phyloP scores from a whole-genome alignment of 2,113 vertebrate genomes.

The Greenwoodochromis staneri region DNA sequence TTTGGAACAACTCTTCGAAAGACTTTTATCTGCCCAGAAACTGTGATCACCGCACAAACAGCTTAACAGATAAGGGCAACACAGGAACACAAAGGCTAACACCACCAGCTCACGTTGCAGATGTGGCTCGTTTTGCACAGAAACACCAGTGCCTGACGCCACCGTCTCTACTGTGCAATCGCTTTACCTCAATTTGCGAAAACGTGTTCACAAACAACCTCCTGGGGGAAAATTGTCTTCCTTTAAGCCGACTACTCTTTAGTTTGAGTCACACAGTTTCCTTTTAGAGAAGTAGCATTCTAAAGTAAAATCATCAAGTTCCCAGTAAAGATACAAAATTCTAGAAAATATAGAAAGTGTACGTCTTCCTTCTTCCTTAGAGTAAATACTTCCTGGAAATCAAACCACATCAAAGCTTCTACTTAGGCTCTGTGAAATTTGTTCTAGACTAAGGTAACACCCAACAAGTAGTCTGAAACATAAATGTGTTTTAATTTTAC shows the following conservation, averaged over 20 bases:
- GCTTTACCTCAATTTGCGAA: constrained; percentile 32
- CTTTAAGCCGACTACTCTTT: not conserved
- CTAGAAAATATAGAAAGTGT: not conserved
- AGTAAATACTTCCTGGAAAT: not conserved
- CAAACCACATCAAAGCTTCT: not conserved
- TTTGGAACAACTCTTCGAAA: not conserved
- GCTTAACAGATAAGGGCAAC: not conserved
- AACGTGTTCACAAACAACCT: not conserved
- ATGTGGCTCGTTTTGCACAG: constrained; percentile 21
- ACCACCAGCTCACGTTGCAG: not conserved
- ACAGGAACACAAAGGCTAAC: not conserved
- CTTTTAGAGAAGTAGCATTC: not conserved
- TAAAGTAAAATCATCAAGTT: not conserved
- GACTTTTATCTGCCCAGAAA: not conserved
- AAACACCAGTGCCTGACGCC: constrained; percentile 55
- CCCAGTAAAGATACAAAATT: not conserved
- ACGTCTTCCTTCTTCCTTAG: not conserved
- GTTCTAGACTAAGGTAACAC: not conserved
- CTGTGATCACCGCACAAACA: not conserved
- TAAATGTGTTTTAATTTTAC: not conserved
- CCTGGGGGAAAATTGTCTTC: not conserved
- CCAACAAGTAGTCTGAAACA: not conserved
- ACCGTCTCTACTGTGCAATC: constrained; percentile 3
- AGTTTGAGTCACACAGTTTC: not conserved
- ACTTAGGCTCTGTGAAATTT: not conserved